phyloP scores from a whole-genome alignment of 2,113 vertebrate genomes.

The Loxodonta africana region DNA sequence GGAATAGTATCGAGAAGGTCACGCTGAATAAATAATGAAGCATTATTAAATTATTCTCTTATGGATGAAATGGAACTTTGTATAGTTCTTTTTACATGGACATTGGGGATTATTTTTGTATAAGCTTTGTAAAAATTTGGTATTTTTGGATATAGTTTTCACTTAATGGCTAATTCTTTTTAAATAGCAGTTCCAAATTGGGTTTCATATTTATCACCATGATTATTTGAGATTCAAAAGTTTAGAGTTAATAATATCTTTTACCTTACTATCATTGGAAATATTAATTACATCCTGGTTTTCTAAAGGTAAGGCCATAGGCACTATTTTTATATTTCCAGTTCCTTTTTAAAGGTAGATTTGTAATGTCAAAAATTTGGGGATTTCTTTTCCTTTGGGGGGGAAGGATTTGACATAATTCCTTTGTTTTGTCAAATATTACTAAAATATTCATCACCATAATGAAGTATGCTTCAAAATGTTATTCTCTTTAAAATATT shows the following conservation, averaged over 20 bases:
- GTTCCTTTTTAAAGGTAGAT: neutral
- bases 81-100: constrained; percentile 50
- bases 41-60: constrained; percentile 42
- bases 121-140: neutral
- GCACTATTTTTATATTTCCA: neutral
- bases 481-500: neutral
- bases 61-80: constrained; percentile 44
- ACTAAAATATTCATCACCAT: constrained; percentile 32
- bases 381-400: neutral
- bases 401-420: neutral
- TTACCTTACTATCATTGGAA: constrained; percentile 2
- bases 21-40: constrained; percentile 52
- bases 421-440: neutral
- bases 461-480: neutral
- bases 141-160: neutral
- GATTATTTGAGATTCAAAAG: constrained; percentile 12
- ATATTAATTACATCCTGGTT: neutral
- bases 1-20: constrained; percentile 23
- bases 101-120: neutral
- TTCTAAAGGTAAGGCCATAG: neutral
- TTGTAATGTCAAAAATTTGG: neutral
- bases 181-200: neutral
- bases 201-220: constrained; percentile 24
- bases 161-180: constrained; percentile 41
- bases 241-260: neutral